Percentiles rank a stretch among this genome's conserved stretches.
These are phyloP conservation scores for Saiga tatarica DNA, from an alignment of 2,113 vertebrate genomes.

Conservation along the genomic window DNA sequence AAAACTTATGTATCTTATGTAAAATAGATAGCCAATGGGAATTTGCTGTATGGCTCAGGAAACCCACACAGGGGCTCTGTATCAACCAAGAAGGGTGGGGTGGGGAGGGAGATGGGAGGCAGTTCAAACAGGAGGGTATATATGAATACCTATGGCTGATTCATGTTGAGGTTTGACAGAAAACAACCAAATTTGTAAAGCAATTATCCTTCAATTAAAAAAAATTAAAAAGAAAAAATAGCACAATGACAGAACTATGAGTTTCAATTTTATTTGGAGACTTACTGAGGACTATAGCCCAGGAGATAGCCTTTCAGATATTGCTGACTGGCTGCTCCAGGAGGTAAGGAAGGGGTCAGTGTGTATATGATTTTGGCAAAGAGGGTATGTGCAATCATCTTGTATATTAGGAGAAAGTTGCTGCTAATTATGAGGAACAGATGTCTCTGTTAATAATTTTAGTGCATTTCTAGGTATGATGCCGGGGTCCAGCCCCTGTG, in stretches of 20 bases:
- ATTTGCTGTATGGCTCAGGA: neutral
- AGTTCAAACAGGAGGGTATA: neutral
- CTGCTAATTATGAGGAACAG: neutral
- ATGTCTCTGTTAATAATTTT: neutral
- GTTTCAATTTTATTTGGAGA: neutral
- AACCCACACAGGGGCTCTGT: neutral
- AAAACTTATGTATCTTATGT: neutral
- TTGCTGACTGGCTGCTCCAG: neutral
- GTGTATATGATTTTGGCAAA: neutral
- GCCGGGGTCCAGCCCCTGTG: no score
- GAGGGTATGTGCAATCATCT: neutral
- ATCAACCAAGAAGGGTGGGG: neutral
- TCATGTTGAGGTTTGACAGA: neutral
- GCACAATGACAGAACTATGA: neutral
- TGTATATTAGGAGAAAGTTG: neutral
- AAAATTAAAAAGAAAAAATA: neutral
- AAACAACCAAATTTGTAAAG: neutral
- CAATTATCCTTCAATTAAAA: neutral
- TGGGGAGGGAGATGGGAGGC: neutral
- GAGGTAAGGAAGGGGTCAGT: neutral
- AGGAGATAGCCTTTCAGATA: neutral
- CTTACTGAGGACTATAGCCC: neutral
- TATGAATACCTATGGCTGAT: neutral
- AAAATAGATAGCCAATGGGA: neutral
- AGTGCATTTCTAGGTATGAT: neutral